Conservation (phyloP, 2,797 vertebrate species). For the Notolabrus celidotus region DNA sequence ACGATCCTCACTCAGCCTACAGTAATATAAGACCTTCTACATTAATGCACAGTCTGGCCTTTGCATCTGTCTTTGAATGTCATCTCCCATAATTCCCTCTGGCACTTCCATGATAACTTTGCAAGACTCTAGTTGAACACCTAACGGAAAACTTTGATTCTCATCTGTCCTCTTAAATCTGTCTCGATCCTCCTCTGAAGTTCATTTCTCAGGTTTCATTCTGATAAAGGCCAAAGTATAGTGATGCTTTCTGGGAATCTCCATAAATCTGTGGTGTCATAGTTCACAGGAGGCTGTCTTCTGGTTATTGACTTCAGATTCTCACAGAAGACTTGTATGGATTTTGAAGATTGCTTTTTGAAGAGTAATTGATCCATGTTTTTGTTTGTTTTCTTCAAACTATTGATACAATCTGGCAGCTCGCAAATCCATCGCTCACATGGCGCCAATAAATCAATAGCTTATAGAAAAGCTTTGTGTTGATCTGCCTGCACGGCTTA, state of each 20-base stretch:
- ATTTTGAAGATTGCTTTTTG: constrained; percentile 34
- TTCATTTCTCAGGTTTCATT: constrained; percentile 3
- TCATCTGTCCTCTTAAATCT: constrained; percentile 41
- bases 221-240: neutral
- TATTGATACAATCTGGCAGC: constrained; percentile 51
- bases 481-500: too few species aligned
- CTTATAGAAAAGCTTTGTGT: neutral
- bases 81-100: constrained; percentile 29
- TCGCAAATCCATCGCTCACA: constrained; percentile 36
- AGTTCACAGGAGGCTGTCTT: neutral
- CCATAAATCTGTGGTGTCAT: neutral
- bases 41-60: constrained; percentile 28
- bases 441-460: constrained; percentile 23
- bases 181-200: constrained; percentile 3
- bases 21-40: constrained; percentile 31
- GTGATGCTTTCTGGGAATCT: neutral
- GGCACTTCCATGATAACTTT: constrained; percentile 16
- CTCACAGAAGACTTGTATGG: constrained; percentile 22
- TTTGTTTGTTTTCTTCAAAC: constrained; percentile 47
- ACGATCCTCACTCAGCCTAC: neutral
- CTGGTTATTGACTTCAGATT: constrained; percentile 30
- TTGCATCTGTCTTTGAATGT: constrained; percentile 42
- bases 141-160: constrained; percentile 24
- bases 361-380: constrained; percentile 49
- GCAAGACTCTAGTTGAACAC: constrained; percentile 1